These are phyloP conservation scores for Oscheius sp. DNA, from an alignment of 2,888 invertebrate species.

Conservation along the genomic window DNA sequence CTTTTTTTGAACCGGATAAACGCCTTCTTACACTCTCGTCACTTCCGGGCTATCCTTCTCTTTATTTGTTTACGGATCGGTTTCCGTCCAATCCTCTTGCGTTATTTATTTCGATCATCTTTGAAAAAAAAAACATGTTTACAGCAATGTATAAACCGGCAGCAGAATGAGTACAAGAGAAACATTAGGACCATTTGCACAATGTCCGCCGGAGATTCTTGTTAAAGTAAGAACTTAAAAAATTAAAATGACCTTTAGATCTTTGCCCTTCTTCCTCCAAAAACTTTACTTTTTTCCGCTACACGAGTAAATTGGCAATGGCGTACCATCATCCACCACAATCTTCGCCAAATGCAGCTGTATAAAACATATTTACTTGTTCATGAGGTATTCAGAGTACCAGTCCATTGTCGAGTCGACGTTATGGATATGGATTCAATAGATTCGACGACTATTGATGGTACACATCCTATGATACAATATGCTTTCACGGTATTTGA, in stretches of 20 bases:
- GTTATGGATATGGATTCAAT: constrained; percentile 37
- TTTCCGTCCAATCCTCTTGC: constrained; percentile 8
- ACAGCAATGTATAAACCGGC: no score
- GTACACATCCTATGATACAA: constrained; percentile 46
- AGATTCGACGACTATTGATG: constrained; percentile 34
- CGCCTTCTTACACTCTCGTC: no score
- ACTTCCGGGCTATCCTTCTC: not conserved
- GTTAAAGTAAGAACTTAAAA: constrained; percentile 3
- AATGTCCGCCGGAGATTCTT: constrained; percentile 11
- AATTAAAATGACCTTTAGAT: constrained; percentile 30
- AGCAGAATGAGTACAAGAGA: no score
- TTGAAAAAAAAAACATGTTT: no score
- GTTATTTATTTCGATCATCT: no score
- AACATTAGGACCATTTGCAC: constrained; percentile 4
- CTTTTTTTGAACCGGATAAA: no score
- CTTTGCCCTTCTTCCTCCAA: constrained; percentile 34
- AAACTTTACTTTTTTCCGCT: constrained; percentile 35
- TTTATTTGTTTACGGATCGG: constrained; percentile 8
- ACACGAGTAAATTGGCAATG: constrained; percentile 38
- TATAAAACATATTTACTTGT: constrained; percentile 7
- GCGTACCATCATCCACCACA: constrained; percentile 34
- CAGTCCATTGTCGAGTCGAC: constrained; percentile 44
- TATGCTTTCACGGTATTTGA: constrained; percentile 48
- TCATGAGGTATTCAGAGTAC: constrained; percentile 32
- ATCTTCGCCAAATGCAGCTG: constrained; percentile 35